phyloP scores from a whole-genome alignment of 2,888 invertebrate species.

The Caenorhabditis sinica region DNA sequence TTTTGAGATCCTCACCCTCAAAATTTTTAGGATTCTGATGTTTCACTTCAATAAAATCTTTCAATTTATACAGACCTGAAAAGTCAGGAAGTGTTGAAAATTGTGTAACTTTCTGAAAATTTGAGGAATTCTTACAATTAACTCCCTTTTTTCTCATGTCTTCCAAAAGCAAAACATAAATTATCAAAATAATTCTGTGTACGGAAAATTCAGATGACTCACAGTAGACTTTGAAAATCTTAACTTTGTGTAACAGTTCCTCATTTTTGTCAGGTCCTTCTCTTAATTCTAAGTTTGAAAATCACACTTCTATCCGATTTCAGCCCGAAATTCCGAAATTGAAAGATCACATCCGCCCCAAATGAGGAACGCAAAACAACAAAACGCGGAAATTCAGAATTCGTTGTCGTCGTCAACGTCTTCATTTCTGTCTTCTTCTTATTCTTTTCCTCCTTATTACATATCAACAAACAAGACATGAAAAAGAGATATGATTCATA shows the following conservation, averaged over 20 bases:
- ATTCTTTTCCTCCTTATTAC: neutral
- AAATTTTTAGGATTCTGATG: too few relatives aligned
- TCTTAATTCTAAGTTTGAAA: neutral
- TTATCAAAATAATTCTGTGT: too few relatives aligned
- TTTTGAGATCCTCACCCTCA: too few relatives aligned
- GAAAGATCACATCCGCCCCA: neutral
- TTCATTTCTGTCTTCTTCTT: too few relatives aligned
- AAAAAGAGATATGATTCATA: slow-evolving; percentile 11
- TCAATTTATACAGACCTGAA: too few relatives aligned
- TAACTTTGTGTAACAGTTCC: too few relatives aligned
- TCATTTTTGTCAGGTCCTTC: too few relatives aligned
- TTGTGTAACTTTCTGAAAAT: neutral
- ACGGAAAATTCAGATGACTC: neutral
- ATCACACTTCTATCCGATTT: neutral
- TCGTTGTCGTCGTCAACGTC: neutral
- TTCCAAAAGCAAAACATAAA: too few relatives aligned
- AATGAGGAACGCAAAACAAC: neutral
- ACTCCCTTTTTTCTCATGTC: too few relatives aligned
- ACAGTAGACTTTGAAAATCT: too few relatives aligned
- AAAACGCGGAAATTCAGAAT: slow-evolving; percentile 23
- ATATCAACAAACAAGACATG: slow-evolving; percentile 29
- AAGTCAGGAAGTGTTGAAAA: too few relatives aligned
- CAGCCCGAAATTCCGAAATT: neutral
- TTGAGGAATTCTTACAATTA: neutral
- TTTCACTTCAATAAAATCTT: too few relatives aligned